phyloP scores from a whole-genome alignment of 1,140 invertebrate genomes.

The Drosophila triauraria region DNA sequence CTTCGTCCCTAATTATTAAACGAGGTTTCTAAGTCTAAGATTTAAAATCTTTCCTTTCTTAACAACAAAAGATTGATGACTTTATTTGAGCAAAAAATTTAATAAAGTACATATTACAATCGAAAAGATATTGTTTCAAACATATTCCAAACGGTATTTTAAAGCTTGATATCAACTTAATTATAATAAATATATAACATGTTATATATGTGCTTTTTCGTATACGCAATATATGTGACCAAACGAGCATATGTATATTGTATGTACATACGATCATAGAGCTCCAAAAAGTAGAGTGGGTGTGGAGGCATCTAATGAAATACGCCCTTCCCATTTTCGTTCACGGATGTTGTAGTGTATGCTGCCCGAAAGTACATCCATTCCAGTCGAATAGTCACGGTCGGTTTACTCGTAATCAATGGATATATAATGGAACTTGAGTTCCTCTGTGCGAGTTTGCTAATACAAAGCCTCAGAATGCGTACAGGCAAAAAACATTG shows the following conservation, averaged over 20 bases:
- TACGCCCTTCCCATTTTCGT: constrained; percentile 50
- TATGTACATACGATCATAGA: constrained; percentile 14
- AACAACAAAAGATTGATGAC: no score
- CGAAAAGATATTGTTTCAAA: neutral
- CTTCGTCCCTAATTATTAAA: no score
- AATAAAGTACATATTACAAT: neutral
- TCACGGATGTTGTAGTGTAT: constrained; percentile 49
- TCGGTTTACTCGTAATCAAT: constrained; percentile 51
- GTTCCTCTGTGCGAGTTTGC: constrained; percentile 41
- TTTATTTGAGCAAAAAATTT: no score
- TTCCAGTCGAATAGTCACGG: constrained; percentile 49
- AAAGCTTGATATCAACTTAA: constrained; percentile 1
- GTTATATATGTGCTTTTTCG: constrained; percentile 18
- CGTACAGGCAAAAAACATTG: constrained; percentile 44
- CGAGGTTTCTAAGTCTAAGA: neutral
- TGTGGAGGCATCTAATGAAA: constrained; percentile 50
- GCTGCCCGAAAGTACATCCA: constrained; percentile 49
- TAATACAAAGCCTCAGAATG: constrained; percentile 42
- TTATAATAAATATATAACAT: constrained; percentile 23
- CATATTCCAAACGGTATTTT: neutral
- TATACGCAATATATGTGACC: constrained; percentile 22
- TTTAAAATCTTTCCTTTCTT: no score
- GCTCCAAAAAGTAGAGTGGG: constrained; percentile 44
- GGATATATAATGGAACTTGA: constrained; percentile 47
- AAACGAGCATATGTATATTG: neutral